phyloP scores from a whole-genome alignment of 2,888 invertebrate genomes.

The Chalcosyrphus nemorum region DNA sequence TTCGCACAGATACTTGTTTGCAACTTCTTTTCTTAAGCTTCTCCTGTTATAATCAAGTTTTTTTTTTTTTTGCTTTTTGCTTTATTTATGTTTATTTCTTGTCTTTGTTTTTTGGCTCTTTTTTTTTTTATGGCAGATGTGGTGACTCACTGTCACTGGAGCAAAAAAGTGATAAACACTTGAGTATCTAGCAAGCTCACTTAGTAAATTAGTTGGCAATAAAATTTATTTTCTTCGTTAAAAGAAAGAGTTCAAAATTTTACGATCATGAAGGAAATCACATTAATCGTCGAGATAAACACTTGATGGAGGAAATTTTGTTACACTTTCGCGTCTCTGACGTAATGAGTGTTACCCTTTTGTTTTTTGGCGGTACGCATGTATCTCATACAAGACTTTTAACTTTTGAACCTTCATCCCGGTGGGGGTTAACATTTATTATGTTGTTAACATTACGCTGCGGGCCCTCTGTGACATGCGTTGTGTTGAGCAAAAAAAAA shows the following conservation, averaged over 20 bases:
- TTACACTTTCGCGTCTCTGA: background rate
- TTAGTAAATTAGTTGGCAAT: background rate
- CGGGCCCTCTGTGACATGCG: background rate
- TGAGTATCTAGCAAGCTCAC: background rate
- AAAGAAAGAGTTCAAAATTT: background rate
- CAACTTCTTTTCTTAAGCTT: background rate
- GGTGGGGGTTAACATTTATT: conserved; percentile 1
- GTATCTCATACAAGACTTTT: background rate
- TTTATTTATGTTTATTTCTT: background rate
- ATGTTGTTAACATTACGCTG: conserved; percentile 2
- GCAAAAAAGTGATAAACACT: background rate
- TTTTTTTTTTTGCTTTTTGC: background rate
- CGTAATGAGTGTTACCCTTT: background rate
- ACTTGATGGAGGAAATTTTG: background rate
- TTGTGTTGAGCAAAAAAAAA: background rate
- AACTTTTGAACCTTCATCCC: conserved; percentile 1
- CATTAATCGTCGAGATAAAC: background rate
- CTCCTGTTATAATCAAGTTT: background rate
- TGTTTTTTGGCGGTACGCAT: background rate
- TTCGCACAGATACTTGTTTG: background rate
- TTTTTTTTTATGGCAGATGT: background rate
- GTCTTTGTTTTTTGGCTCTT: background rate
- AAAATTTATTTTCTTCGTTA: background rate
- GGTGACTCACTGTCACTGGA: background rate
- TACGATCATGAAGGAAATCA: background rate